phyloP scores from a whole-genome alignment of 2,113 vertebrate genomes.

The Chrysochloris asiatica region DNA sequence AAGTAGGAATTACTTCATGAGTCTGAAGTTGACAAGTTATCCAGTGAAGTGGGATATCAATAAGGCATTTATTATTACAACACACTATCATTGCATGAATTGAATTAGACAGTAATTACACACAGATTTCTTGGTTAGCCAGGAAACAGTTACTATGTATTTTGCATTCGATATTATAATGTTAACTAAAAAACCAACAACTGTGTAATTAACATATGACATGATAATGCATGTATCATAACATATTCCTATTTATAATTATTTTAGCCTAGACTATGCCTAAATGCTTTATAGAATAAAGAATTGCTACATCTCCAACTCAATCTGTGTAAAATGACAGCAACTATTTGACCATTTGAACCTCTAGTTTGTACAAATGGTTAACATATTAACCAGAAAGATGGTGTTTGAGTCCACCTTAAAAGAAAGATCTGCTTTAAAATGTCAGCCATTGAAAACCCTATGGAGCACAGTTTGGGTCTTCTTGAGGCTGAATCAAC shows the following conservation, averaged over 20 bases:
- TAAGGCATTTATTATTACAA: slow-evolving; percentile 40
- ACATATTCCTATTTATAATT: slow-evolving; percentile 5
- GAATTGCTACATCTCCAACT: slow-evolving; percentile 42
- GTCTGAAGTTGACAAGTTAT: slow-evolving; percentile 11
- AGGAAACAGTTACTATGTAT: slow-evolving; percentile 13
- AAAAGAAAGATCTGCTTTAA: background rate
- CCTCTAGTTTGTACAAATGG: background rate
- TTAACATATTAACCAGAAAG: background rate
- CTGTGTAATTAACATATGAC: slow-evolving; percentile 30
- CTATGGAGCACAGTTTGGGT: background rate
- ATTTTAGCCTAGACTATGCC: slow-evolving; percentile 28
- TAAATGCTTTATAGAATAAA: slow-evolving; percentile 42
- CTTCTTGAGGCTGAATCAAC: background rate
- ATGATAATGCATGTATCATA: slow-evolving; percentile 20
- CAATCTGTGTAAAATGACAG: background rate
- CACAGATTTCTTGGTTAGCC: slow-evolving; percentile 2
- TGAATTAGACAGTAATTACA: slow-evolving; percentile 15
- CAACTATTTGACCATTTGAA: background rate
- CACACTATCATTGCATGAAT: background rate
- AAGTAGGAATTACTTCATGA: slow-evolving; percentile 14
- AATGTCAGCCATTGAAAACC: background rate
- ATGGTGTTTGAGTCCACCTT: background rate
- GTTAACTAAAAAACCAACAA: slow-evolving; percentile 41
- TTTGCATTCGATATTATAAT: slow-evolving; percentile 36
- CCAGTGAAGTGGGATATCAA: background rate